Conservation (phyloP, 37 sponge, comb jelly and placozoan species). For the Crambe crambe region DNA sequence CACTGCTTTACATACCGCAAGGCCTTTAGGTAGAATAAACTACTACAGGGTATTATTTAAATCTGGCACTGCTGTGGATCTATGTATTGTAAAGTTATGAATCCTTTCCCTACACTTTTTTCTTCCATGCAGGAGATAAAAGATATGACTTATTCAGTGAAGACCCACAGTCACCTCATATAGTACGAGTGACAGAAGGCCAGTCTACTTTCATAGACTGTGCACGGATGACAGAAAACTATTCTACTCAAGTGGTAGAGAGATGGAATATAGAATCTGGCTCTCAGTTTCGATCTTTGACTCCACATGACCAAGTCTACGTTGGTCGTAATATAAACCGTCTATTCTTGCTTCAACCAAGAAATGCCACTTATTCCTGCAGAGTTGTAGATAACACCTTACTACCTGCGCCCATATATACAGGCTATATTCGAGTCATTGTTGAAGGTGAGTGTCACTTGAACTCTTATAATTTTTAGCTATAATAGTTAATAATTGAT, state of each 20-base stretch:
- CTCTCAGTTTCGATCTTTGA: too few relatives aligned
- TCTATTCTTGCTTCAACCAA: background rate
- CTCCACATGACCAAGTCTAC: background rate
- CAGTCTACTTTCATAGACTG: background rate
- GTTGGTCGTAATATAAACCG: background rate
- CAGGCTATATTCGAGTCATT: background rate
- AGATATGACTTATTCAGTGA: background rate
- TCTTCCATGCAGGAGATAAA: background rate
- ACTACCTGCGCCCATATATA: background rate
- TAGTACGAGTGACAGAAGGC: background rate
- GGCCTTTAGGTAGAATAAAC: too few relatives aligned
- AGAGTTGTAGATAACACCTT: too few relatives aligned
- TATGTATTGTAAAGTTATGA: too few relatives aligned
- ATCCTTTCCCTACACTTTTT: too few relatives aligned
- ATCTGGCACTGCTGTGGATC: too few relatives aligned
- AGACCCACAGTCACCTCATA: background rate
- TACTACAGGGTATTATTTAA: too few relatives aligned
- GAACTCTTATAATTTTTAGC: background rate
- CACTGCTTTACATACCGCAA: too few relatives aligned
- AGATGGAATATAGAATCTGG: background rate
- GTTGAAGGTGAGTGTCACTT: background rate
- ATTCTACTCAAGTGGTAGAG: background rate
- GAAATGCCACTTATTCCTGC: background rate
- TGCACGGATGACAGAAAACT: background rate
- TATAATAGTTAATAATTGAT: too few relatives aligned